Conservation (phyloP, 1,140 invertebrate genomes). For the Drosophila mayri region DNA sequence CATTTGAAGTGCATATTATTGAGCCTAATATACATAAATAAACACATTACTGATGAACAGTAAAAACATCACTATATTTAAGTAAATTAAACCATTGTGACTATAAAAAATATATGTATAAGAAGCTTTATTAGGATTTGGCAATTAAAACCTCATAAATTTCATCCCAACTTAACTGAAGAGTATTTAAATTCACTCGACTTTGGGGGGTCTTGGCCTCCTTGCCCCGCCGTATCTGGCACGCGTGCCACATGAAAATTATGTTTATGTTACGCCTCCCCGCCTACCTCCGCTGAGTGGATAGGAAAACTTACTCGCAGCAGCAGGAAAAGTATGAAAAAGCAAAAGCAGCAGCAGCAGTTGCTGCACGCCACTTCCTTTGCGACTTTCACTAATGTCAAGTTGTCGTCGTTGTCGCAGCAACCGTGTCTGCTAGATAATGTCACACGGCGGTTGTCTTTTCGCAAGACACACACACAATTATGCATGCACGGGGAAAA, state of each 20-base stretch:
- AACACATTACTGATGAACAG: neutral
- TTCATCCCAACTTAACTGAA: neutral
- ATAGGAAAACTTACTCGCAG: conserved; percentile 18
- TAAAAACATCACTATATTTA: neutral
- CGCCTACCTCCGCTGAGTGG: neutral
- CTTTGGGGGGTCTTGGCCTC: conserved; percentile 29
- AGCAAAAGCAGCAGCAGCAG: conserved; percentile 26
- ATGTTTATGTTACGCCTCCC: conserved; percentile 67
- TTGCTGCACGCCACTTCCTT: conserved; percentile 78
- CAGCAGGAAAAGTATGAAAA: conserved; percentile 26
- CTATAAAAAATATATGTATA: neutral
- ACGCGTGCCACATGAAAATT: conserved; percentile 77
- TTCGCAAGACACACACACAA: conserved; percentile 33
- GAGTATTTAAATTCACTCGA: conserved; percentile 27
- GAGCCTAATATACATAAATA: neutral
- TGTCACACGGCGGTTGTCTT: conserved; percentile 64
- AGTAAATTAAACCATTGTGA: neutral
- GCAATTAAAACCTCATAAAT: neutral
- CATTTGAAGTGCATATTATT: too few species aligned
- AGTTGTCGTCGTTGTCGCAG: conserved; percentile 72
- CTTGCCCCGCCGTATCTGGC: conserved; percentile 30
- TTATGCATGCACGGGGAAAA: conserved; percentile 16
- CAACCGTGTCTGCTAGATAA: conserved; percentile 79
- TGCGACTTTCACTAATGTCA: conserved; percentile 82
- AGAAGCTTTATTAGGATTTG: too few species aligned